Evolutionary conservation across 1,140 invertebrate genomes (phyloP), one percentile per base, ranked within the genome.

Genomic region (Penaeus japonicus): DNA sequence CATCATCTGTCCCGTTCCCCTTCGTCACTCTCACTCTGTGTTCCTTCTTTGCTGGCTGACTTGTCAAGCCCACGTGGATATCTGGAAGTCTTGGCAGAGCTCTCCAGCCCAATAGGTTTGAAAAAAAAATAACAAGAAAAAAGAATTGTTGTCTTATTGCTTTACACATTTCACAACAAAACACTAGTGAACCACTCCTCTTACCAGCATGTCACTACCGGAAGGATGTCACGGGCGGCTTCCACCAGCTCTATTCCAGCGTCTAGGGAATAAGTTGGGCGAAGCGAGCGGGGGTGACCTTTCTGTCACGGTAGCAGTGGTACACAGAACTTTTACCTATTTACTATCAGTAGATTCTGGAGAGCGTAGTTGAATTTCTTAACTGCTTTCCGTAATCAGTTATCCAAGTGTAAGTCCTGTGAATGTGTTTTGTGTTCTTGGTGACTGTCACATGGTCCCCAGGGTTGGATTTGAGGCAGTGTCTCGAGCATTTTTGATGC

Each of bases 391-490:
- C 85, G n/a, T 65, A 80, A 87, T 87, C 85, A 87, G 77, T 87
- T 87, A 81, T 81, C 78, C 77, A 85, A 85, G 77, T 87, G 85
- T 79, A 81, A 81, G 85, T 87, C 85, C 85, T 88, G 81, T 88
- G 81, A 83, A 88, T 78, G 81, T 83, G 86, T 88, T 83, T 83
- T 83, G 86, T 88, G 86, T 83, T 88, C 80, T 78, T 83, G 86
- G 86, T 88, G 86, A 83, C 80, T 88, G 65, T 83, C 70, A 70
- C 70, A 65, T 73, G 79, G 86, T 82, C 80, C 86, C 86, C 79
- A 84, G 86, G 86, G 86, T 88, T 88, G 86, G 86, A 88, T 81
- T 75, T 84, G 70, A 88, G 79, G 80, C 86, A 75, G 81, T 87
- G 86, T 88, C 80, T 88, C 65, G 47, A 18, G 78, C 80, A 73